Evolutionary conservation across 2,888 invertebrate genomes (phyloP).

Genomic region (Drosophila cognata): DNA sequence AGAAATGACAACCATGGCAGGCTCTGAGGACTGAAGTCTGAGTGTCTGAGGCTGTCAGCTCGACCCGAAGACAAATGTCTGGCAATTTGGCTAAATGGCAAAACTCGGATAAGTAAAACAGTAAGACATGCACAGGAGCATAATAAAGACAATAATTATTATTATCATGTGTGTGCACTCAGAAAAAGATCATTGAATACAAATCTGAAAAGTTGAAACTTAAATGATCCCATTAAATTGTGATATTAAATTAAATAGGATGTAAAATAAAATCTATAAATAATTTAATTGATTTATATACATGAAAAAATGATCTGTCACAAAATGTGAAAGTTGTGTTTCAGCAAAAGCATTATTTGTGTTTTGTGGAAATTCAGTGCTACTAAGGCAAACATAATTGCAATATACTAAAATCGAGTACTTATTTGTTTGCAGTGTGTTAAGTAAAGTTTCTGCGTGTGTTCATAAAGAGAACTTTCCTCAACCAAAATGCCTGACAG

Average conservation of each 20-base stretch:
- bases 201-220: neutral
- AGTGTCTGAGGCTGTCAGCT: constrained; percentile 17
- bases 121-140: constrained; percentile 75
- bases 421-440: constrained; percentile 16
- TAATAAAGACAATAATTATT: constrained; percentile 80
- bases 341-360: neutral
- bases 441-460: constrained; percentile 38
- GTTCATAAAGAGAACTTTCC: constrained; percentile 38
- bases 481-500: constrained; percentile 34
- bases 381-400: neutral
- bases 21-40: constrained; percentile 12
- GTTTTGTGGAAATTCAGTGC: neutral
- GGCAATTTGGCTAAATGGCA: constrained; percentile 79
- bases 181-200: neutral
- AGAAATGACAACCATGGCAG: constrained; percentile 29
- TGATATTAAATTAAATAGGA: neutral
- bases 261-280: neutral
- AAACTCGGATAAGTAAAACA: constrained; percentile 67
- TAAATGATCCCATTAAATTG: neutral
- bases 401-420: neutral
- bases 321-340: neutral
- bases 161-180: constrained; percentile 70
- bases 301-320: neutral
- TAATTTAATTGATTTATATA: neutral
- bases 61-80: constrained; percentile 75